These are phyloP conservation scores for Drosophila ficusphila DNA, from an alignment of 1,140 invertebrate genomes.

Conservation along the genomic window DNA sequence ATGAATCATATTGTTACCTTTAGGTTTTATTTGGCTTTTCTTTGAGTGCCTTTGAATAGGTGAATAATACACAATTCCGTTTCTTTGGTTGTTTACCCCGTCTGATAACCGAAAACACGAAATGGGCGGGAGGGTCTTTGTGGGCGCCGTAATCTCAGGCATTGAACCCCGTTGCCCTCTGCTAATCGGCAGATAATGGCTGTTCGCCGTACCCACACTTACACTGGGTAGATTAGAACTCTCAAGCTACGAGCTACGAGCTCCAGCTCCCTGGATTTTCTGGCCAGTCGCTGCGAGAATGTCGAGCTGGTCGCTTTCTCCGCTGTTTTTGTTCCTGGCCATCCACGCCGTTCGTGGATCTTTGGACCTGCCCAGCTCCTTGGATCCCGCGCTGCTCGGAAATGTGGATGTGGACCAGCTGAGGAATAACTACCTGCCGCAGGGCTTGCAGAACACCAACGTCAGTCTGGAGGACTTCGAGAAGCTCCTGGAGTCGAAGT, in stretches of 20 bases:
- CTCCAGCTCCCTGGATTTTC: neutral
- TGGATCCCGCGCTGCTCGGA: conserved; percentile 13
- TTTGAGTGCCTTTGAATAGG: neutral
- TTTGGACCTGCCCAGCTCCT: conserved; percentile 6
- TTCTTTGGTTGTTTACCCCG: conserved; percentile 11
- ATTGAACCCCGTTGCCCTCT: conserved; percentile 24
- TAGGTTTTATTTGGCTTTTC: no score
- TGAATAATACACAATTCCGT: neutral
- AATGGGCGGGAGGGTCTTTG: neutral
- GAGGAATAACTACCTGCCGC: conserved; percentile 48
- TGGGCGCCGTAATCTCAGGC: conserved; percentile 34
- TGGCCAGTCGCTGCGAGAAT: conserved; percentile 32
- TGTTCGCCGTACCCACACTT: neutral
- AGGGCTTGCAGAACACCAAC: conserved; percentile 35
- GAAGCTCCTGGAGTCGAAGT: conserved; percentile 60
- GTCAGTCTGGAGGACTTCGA: conserved; percentile 49
- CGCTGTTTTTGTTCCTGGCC: neutral
- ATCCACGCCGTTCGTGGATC: neutral
- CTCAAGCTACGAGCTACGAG: neutral
- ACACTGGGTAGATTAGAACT: neutral
- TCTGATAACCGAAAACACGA: conserved; percentile 13
- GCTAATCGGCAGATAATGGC: neutral
- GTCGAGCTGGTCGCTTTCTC: conserved; percentile 15
- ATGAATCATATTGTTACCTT: no score
- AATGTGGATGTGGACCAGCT: conserved; percentile 49